Evolutionary conservation across 2,113 vertebrate genomes (phyloP), one percentile per base, ranked within the genome.

Genomic region (Tychaedon coryphoeus): DNA sequence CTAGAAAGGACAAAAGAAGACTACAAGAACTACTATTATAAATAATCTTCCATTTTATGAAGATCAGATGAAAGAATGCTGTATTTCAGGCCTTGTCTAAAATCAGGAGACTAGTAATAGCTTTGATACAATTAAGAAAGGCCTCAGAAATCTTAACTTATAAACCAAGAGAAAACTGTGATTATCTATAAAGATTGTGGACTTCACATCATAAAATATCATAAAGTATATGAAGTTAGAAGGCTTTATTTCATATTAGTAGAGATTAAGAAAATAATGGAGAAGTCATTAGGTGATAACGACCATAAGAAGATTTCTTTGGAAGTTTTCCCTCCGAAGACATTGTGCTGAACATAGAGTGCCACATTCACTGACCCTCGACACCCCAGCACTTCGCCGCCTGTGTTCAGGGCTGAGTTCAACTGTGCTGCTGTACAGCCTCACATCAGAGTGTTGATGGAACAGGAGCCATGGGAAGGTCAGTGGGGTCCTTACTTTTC

Each of bases 381-480:
- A 36, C 28, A 51, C 18, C 19, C 22, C 40, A 26, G 15, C 9
- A 26, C 15, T 45, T 42, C 6, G 7, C 19, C 28, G 33, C 66
- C 80, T 22, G 26, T 8, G 23, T 8, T 57, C 47, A n/a, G 73
- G 43, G 69, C 56, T 36, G 47, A 86, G 70, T 42, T 31, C 0
- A 0, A 26, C 33, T 31, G 50, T 0, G 0, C 29, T 61, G 51
- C 33, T 40, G 25, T 7, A 9, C 28, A 36, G 67, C 36, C 33
- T 40, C 26, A 0, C 31, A 65, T 12, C 34, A n/a, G 71, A 62
- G n/a, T 1, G 0, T 4, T 2, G 1, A 29, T 1, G 0, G 34
- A 64, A 43, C 57, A 56, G 42, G n/a, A 81, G 45, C 61, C 67
- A 12, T 0, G 0, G 33, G 26, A 71, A 57, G 57, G 33, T 74